Evolutionary conservation across 2,888 invertebrate genomes (phyloP).

Genomic region (Aphodius sticticus): DNA sequence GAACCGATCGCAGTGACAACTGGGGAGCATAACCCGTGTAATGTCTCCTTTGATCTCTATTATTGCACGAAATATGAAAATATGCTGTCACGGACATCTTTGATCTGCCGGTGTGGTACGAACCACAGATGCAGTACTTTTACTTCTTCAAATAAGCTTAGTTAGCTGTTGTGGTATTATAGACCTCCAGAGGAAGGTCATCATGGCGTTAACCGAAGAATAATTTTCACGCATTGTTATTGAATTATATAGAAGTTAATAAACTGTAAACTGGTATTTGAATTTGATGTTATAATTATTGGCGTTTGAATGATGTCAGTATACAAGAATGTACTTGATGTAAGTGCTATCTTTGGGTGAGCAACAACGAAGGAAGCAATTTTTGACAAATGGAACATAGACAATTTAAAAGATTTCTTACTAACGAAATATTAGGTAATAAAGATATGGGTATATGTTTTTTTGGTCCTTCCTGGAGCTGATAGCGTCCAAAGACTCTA

Average conservation of each 20-base stretch:
- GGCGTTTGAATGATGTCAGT: neutral
- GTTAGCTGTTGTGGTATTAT: neutral
- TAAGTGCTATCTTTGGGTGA: too few relatives aligned
- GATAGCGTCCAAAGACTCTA: too few relatives aligned
- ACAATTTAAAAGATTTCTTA: too few relatives aligned
- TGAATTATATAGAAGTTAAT: neutral
- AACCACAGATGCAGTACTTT: neutral
- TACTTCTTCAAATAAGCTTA: neutral
- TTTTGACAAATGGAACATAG: too few relatives aligned
- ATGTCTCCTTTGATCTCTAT: neutral
- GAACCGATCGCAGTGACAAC: constrained; percentile 4
- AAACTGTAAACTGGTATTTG: neutral
- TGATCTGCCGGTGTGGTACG: neutral
- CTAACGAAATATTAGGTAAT: too few relatives aligned
- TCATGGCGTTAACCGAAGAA: neutral
- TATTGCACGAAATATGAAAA: neutral
- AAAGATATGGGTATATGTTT: too few relatives aligned
- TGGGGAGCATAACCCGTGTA: neutral
- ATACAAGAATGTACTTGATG: too few relatives aligned
- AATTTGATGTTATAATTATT: neutral
- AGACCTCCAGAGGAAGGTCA: neutral
- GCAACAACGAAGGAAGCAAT: too few relatives aligned
- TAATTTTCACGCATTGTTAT: neutral
- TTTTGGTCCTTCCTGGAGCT: too few relatives aligned
- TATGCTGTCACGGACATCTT: neutral